Evolutionary conservation across 2,113 vertebrate genomes (phyloP).

Genomic region (Misgurnus anguillicaudatus): DNA sequence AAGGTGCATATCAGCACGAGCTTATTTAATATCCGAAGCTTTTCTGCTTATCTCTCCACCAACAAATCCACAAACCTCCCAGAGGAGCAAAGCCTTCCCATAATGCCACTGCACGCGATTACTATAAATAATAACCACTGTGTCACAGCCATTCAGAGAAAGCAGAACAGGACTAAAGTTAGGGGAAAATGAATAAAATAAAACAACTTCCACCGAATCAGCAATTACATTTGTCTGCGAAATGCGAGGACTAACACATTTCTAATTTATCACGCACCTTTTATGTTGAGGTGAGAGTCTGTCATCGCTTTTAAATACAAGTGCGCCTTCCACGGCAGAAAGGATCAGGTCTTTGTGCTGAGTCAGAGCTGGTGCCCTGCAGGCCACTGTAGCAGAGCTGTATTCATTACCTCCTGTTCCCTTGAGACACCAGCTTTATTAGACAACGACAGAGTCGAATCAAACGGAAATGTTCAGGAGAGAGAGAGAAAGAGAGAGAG

Average conservation of each 20-base stretch:
- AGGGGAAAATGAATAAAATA: neutral
- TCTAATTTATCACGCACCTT: conserved; percentile 26
- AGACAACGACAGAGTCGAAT: conserved; percentile 23
- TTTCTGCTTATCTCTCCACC: conserved; percentile 28
- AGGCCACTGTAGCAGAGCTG: conserved; percentile 39
- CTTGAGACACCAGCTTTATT: conserved; percentile 28
- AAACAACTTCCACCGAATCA: neutral
- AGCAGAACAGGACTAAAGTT: neutral
- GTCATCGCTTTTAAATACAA: conserved; percentile 39
- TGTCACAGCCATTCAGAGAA: neutral
- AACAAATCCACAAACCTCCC: conserved; percentile 20
- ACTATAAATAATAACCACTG: conserved; percentile 14
- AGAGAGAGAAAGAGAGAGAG: neutral
- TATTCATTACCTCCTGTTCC: conserved; percentile 36
- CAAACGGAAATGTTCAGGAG: conserved; percentile 22
- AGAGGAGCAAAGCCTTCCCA: conserved; percentile 20
- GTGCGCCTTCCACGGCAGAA: conserved; percentile 4
- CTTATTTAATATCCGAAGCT: conserved; percentile 25
- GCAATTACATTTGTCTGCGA: neutral
- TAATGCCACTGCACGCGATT: conserved; percentile 11
- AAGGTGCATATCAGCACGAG: conserved; percentile 4
- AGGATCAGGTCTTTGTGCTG: conserved; percentile 33
- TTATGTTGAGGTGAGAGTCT: conserved; percentile 5
- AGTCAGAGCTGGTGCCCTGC: conserved; percentile 37
- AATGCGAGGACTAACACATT: neutral